A percentile compares a stretch with the other conserved stretches of the same genome.
These are phyloP conservation scores for Xerus rutilus DNA, from an alignment of 2,797 vertebrate genomes.

Conservation along the genomic window DNA sequence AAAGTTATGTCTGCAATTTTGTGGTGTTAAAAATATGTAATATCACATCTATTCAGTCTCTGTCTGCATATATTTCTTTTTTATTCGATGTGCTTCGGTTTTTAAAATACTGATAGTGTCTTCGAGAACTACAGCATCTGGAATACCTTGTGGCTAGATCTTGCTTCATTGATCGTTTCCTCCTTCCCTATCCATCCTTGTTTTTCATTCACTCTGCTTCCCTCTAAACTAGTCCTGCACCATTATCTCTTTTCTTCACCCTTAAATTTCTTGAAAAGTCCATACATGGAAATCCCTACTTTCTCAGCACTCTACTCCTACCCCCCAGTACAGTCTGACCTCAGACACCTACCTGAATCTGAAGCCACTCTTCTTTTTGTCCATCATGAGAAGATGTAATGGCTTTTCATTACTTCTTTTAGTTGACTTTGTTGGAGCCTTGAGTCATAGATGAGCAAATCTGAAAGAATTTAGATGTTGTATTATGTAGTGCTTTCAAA, in stretches of 20 bases:
- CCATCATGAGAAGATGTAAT: neutral
- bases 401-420: neutral
- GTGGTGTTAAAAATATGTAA: neutral
- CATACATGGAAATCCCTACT: neutral
- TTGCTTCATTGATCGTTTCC: neutral
- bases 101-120: neutral
- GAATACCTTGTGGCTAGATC: neutral
- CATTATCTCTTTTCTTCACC: neutral
- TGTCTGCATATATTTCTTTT: neutral
- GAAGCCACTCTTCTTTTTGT: neutral
- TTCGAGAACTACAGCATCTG: neutral
- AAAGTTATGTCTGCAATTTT: neutral
- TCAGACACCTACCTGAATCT: neutral
- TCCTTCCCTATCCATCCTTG: neutral
- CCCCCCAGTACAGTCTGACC: neutral
- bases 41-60: neutral
- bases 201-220: neutral
- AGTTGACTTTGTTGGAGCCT: neutral
- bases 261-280: neutral
- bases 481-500: conserved; percentile 3
- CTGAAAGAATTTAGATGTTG: neutral
- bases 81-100: neutral
- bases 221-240: neutral
- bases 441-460: neutral
- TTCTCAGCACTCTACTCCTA: neutral